Conservation (phyloP, 2,113 vertebrate genomes). For the Laticauda colubrina region DNA sequence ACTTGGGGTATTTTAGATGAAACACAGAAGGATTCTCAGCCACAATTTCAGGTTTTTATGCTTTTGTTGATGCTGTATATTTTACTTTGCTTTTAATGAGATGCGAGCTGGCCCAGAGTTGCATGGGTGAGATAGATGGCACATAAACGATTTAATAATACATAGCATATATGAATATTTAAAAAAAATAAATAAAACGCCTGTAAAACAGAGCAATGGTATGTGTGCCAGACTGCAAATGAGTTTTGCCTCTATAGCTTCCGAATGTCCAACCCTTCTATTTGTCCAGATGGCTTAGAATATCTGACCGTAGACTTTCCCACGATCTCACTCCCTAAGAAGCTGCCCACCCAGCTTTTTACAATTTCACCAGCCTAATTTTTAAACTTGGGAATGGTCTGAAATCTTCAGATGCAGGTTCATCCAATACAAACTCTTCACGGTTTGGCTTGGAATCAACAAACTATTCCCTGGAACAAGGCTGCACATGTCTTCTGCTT, state of each 20-base stretch:
- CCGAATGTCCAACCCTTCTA: not conserved
- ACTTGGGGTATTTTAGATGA: not conserved
- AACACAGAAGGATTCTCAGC: not conserved
- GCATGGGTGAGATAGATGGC: not conserved
- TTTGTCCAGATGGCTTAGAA: constrained; percentile 6
- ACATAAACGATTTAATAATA: not conserved
- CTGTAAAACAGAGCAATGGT: not conserved
- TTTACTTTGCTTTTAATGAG: not conserved
- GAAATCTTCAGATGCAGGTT: constrained; percentile 17
- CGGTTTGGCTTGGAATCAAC: constrained; percentile 1
- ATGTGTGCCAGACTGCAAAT: too few species aligned
- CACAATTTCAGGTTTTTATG: not conserved
- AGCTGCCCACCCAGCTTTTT: constrained; percentile 3
- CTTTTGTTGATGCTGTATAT: not conserved
- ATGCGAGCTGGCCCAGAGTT: not conserved
- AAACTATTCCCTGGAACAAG: constrained; percentile 8
- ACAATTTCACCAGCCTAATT: constrained; percentile 15
- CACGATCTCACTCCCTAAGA: not conserved
- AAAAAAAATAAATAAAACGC: not conserved
- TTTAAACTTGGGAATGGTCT: not conserved
- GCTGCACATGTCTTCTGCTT: not conserved
- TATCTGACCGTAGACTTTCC: not conserved
- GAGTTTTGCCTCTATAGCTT: not conserved
- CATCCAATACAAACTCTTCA: not conserved
- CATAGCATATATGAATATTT: not conserved